Percentiles rank a stretch among this genome's conserved stretches.
Evolutionary conservation across 2,113 vertebrate genomes (phyloP).

Genomic region (Stegostoma tigrinum): DNA sequence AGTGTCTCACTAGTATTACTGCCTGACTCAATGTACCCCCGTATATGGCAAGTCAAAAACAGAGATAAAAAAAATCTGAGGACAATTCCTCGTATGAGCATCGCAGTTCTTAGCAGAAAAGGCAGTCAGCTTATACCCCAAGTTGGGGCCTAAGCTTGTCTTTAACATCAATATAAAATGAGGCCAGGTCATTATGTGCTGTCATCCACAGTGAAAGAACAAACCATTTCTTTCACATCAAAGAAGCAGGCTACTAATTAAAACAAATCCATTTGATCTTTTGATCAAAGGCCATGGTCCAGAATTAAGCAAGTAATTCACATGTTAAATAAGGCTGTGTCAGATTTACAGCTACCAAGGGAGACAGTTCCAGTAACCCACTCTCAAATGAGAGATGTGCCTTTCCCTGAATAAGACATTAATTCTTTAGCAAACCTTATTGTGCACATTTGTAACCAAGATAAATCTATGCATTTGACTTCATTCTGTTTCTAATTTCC

Average conservation of each 20-base stretch:
- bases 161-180: too few species aligned
- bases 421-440: background rate
- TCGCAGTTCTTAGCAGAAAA: background rate
- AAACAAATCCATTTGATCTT: conserved; percentile 22
- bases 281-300: background rate
- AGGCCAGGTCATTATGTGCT: background rate
- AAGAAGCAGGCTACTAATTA: background rate
- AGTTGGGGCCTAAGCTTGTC: background rate
- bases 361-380: background rate
- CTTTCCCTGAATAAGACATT: background rate
- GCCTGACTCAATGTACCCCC: background rate
- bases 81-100: too few species aligned
- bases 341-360: background rate
- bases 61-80: background rate
- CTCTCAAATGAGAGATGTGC: background rate
- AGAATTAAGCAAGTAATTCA: background rate
- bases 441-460: background rate
- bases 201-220: background rate
- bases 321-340: background rate
- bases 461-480: background rate
- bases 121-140: background rate
- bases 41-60: background rate
- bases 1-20: background rate
- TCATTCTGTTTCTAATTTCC: background rate
- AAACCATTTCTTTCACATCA: conserved; percentile 10